phyloP scores from a whole-genome alignment of 1,140 invertebrate species.

The Diachasmimorpha longicaudata region DNA sequence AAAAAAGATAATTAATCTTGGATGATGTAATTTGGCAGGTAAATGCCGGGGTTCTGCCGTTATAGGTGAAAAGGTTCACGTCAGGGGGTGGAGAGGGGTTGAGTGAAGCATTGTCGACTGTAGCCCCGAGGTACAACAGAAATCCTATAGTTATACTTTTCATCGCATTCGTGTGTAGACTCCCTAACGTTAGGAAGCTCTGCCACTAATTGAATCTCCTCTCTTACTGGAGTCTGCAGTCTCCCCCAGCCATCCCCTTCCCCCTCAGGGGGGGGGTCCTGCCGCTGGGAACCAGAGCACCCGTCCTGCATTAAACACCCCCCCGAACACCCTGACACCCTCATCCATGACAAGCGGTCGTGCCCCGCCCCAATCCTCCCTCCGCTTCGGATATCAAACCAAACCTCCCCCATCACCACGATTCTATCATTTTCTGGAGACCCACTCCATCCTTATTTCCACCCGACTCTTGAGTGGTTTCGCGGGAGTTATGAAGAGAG shows the following conservation, averaged over 20 bases:
- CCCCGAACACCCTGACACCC: conserved; percentile 56
- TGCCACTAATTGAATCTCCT: conserved; percentile 62
- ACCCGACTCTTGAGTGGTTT: conserved; percentile 13
- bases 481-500: not conserved
- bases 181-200: conserved; percentile 61
- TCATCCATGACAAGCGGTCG: conserved; percentile 57
- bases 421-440: conserved; percentile 8
- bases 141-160: conserved; percentile 17
- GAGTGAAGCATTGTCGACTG: not conserved
- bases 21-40: conserved; percentile 16
- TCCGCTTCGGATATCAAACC: conserved; percentile 23
- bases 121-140: conserved; percentile 6
- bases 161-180: conserved; percentile 49
- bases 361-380: conserved; percentile 46
- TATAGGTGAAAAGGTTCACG: not conserved
- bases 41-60: not conserved
- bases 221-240: conserved; percentile 60
- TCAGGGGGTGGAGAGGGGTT: not conserved
- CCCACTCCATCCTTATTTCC: conserved; percentile 30
- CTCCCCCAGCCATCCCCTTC: conserved; percentile 27
- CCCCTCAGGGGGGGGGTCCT: conserved; percentile 31
- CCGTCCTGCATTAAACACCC: conserved; percentile 62
- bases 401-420: conserved; percentile 14
- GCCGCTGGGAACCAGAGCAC: conserved; percentile 59
- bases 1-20: not conserved